Conservation (phyloP, 2,797 vertebrate species). For the Coregonus ussuriensis region DNA sequence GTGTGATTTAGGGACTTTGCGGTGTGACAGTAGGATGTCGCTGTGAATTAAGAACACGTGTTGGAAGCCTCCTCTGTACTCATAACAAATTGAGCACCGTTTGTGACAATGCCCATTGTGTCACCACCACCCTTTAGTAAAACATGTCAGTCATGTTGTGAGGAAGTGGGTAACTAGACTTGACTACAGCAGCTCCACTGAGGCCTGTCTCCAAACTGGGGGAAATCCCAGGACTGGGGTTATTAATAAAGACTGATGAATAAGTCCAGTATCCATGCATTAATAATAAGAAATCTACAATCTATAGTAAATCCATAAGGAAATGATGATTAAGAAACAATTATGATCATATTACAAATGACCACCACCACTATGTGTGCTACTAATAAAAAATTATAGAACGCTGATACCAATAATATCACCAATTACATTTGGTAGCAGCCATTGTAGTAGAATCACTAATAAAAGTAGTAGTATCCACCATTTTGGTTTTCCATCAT, state of each 20-base stretch:
- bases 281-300: neutral
- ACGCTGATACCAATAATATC: neutral
- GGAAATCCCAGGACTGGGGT: neutral
- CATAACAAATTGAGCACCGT: neutral
- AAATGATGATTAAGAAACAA: neutral
- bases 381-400: neutral
- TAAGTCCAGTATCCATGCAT: neutral
- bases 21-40: neutral
- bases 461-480: neutral
- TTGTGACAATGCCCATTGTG: neutral
- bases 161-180: neutral
- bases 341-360: constrained; percentile 1
- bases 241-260: neutral
- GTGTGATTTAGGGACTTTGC: neutral
- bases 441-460: neutral
- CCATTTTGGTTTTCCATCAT: neutral
- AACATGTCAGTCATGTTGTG: neutral
- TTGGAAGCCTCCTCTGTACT: neutral
- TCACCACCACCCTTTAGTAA: neutral
- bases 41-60: neutral
- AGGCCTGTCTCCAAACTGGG: neutral
- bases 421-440: neutral
- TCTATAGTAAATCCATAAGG: neutral
- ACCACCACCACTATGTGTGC: neutral
- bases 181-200: neutral